Evolutionary conservation across 2,113 vertebrate genomes (phyloP).

Genomic region (Gallinago jamesoni): DNA sequence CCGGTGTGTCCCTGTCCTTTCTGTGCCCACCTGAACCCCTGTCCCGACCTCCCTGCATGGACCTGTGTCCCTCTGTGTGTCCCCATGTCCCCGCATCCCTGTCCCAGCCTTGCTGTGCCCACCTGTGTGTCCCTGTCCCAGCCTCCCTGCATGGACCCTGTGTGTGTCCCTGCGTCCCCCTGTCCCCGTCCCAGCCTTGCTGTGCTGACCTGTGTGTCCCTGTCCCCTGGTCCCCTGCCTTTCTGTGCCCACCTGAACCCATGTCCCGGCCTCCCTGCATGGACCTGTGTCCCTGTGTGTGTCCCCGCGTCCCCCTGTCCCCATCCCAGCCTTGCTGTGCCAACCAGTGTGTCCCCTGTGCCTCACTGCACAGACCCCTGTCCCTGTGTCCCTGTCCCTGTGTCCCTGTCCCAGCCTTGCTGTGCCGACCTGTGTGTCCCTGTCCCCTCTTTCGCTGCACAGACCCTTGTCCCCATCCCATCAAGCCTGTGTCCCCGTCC

Average conservation of each 20-base stretch:
- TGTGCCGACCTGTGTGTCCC: too few species aligned
- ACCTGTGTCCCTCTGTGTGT: too few species aligned
- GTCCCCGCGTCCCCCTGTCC: neutral
- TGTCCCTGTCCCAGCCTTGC: neutral
- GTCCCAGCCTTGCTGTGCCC: neutral
- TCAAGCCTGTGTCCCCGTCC: accelerated
- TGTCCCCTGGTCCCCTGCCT: neutral
- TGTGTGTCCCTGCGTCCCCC: too few species aligned
- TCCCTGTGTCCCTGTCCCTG: too few species aligned
- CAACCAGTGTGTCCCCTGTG: neutral
- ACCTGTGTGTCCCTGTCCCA: neutral
- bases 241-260: too few species aligned
- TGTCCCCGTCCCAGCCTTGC: too few species aligned
- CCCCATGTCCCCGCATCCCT: neutral
- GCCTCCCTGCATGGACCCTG: too few species aligned
- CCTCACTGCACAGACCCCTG: neutral
- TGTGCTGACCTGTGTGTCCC: neutral
- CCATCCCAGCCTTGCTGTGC: neutral
- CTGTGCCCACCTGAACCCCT: too few species aligned
- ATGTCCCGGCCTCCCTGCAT: neutral
- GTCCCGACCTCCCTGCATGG: too few species aligned
- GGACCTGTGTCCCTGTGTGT: too few species aligned
- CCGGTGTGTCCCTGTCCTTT: neutral
- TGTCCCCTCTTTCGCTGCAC: neutral
- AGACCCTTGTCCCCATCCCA: neutral